phyloP scores from a whole-genome alignment of 2,797 vertebrate species.

The Taenioides sp. region DNA sequence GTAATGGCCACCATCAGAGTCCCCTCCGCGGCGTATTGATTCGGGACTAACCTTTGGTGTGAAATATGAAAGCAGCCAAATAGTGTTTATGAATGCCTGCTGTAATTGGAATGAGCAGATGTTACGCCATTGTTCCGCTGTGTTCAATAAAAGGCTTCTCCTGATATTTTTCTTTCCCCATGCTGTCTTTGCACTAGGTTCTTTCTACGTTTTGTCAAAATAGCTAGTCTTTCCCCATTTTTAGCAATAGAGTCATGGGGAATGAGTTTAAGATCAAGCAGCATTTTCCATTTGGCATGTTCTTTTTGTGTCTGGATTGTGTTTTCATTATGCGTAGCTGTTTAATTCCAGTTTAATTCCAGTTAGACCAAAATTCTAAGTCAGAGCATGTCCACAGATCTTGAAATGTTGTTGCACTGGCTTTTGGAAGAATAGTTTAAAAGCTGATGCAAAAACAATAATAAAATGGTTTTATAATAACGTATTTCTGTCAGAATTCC shows the following conservation, averaged over 20 bases:
- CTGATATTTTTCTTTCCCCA: slow-evolving; percentile 44
- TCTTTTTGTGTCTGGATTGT: not conserved
- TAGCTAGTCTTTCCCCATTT: not conserved
- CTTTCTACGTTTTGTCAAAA: slow-evolving; percentile 4
- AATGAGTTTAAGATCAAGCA: not conserved
- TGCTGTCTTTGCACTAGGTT: slow-evolving; percentile 32
- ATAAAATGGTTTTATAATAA: not conserved
- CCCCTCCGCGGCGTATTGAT: slow-evolving; percentile 60
- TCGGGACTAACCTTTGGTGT: slow-evolving; percentile 68
- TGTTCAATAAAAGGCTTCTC: slow-evolving; percentile 62
- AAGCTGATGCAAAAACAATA: not conserved
- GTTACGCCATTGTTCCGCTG: slow-evolving; percentile 56
- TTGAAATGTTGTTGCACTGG: not conserved
- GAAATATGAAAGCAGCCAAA: slow-evolving; percentile 69
- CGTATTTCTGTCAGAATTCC: not conserved
- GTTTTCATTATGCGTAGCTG: not conserved
- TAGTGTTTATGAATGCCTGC: slow-evolving; percentile 60
- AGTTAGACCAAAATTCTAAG: not conserved
- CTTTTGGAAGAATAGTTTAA: not conserved
- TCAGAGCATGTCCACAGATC: not conserved
- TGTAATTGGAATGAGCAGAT: slow-evolving; percentile 68
- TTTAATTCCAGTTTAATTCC: too few relatives aligned
- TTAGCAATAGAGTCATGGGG: not conserved
- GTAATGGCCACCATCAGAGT: slow-evolving; percentile 40
- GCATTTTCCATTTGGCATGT: not conserved